Base-by-base conservation (phyloP, 1,140 invertebrate species). In the Archivesica marissinica region DNA sequence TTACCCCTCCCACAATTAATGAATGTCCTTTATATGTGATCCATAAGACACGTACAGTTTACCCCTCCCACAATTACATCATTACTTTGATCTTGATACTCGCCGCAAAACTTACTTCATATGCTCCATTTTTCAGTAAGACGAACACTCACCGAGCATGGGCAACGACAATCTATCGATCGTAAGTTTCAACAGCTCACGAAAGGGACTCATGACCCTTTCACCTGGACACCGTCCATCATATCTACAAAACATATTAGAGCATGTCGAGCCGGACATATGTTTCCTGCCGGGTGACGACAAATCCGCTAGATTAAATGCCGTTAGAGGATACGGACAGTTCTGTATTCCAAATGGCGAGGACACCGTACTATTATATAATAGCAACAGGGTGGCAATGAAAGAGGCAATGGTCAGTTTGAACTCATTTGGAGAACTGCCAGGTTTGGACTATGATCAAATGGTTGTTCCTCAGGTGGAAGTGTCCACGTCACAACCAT, bases 241-340 rank as follows among this genome's bases (percentile, higher is more conserved):
- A 6, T 78, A 78, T 20, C 23, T 59, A 3, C 52, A 39, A 30
- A 28, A 33, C 39, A 2, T 78, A 6, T 61, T 76, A 38, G 30
- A 76, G 30, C 28, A 23, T 20, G 52, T 59, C 4, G 28, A 59
- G 13, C 76, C 76, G 15, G 76, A 64, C 38, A 78, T 78, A 39
- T 78, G 76, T 30, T 64, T 78, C 20, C 56, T 78, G 3, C 76
- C 76, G 9, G 76, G 76, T 3, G 76, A 78, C 30, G 76, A 78
- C 35, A 78, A 78, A 78, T 39, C 25, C 30, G 56, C 56, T 4
- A 44, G 30, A 11, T 17, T 78, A 23, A 78, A 64, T 41, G 77
- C 41, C n/a, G 30, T 79, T 3, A 6, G 38, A n/a, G 59, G 77
- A 7, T 79, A 79, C 38, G 56, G 44, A 35, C 77, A 79, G 25